Base-by-base conservation (phyloP, 2,797 vertebrate genomes). In the Sternotherus odoratus region DNA sequence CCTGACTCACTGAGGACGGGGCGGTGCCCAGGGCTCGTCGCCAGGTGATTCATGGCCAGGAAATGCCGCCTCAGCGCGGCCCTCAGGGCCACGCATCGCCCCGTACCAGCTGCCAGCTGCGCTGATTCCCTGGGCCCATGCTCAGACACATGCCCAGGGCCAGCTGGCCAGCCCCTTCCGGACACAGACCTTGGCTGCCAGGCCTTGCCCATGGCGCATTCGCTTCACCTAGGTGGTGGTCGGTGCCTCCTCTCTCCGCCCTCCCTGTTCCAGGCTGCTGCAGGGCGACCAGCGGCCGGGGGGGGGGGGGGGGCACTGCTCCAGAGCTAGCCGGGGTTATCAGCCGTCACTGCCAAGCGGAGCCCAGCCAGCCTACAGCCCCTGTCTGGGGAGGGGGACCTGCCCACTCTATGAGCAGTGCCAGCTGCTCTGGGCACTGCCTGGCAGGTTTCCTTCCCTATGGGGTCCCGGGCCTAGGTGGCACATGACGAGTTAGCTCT, bases 21-120 rank as follows among this genome's bases (percentile, higher is more conserved):
- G 56, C n/a, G 82, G 12, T 3, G 23, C 80, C 63, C 36, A 54
- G 87, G 77, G 56, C 36, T 33, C 6, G 21, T 46, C 30, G 39
- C 11, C 46, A 74, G 46, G 53, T 92, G 86, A 88, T 43, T 92
- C 82, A 88, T 30, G 21, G 21, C 26, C 56, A 43, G 57, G 91
- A 92, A 88, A 81, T 9, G 12, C 54, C 48, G 28, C 13, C 43
- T 48, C 43, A 48, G 26, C 12, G 8, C 7, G 13, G 43, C 39
- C 24, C 43, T 28, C 12, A 8, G 43, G 13, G 43, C 43, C 24
- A 46, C 2, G 7, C 12, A 15, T 13, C 24, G 17, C 66, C 66
- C 57, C 6, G 5, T 13, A 6, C 33, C 8, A n/a, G 36, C 28
- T 79, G 87, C 75, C 66, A 8, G 85, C 60, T 30, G 23, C 21